These are phyloP conservation scores for Lophius piscatorius DNA, from an alignment of 2,113 vertebrate genomes.

Conservation along the genomic window DNA sequence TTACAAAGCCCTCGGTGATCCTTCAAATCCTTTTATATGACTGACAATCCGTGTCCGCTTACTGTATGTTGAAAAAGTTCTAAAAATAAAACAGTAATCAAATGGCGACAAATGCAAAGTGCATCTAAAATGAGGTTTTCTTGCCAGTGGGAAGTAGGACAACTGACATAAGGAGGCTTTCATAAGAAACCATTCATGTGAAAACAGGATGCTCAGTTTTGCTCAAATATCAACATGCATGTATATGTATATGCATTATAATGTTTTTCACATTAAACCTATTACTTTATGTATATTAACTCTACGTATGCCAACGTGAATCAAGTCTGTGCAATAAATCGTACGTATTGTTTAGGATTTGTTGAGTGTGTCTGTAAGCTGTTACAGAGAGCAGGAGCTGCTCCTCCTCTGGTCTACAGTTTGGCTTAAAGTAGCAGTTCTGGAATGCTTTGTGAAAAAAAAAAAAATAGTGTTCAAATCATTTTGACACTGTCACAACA, in stretches of 20 bases:
- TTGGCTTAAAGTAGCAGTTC: slow-evolving; percentile 1
- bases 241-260: slow-evolving; percentile 7
- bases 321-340: slow-evolving; percentile 1
- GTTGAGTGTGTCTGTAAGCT: not conserved
- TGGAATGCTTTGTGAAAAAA: slow-evolving; percentile 25
- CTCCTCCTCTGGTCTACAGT: not conserved
- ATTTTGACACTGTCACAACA: slow-evolving; percentile 1
- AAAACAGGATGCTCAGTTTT: not conserved
- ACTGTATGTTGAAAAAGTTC: slow-evolving; percentile 18
- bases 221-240: slow-evolving; percentile 9
- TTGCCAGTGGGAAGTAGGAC: slow-evolving; percentile 40
- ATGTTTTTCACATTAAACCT: slow-evolving; percentile 6
- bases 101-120: slow-evolving; percentile 36
- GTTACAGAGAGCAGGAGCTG: slow-evolving; percentile 5
- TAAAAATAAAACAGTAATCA: slow-evolving; percentile 7
- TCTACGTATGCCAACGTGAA: slow-evolving; percentile 2
- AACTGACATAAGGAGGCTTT: slow-evolving; percentile 22
- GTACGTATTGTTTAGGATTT: not conserved
- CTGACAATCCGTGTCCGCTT: slow-evolving; percentile 39
- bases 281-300: slow-evolving; percentile 7
- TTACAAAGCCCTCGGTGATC: slow-evolving; percentile 66
- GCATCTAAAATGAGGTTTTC: slow-evolving; percentile 25
- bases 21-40: slow-evolving; percentile 67
- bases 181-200: not conserved
- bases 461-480: slow-evolving; percentile 18